phyloP scores from a whole-genome alignment of 2,797 vertebrate genomes.

The Platalea minor region DNA sequence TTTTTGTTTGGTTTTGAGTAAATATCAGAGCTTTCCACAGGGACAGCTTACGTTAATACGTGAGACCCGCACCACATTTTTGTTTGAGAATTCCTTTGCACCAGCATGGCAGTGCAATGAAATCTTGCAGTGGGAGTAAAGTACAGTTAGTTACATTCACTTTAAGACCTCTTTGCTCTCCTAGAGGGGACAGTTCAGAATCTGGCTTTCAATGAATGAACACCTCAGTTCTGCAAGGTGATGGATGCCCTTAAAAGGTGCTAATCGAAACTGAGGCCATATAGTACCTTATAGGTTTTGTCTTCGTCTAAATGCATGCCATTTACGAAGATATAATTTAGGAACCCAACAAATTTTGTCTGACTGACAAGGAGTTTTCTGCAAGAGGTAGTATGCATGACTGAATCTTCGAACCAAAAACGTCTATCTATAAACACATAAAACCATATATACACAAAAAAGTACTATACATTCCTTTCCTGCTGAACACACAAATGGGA shows the following conservation, averaged over 20 bases:
- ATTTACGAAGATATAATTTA: neutral
- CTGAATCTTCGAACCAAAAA: neutral
- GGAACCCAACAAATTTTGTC: neutral
- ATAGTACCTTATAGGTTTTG: neutral
- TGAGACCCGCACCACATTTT: neutral
- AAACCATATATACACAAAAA: neutral
- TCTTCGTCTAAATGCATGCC: neutral
- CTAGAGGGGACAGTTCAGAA: neutral
- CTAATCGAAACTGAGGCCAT: neutral
- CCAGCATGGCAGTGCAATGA: neutral
- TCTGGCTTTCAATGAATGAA: neutral
- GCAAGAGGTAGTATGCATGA: neutral
- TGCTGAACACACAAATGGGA: neutral
- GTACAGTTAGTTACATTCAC: neutral
- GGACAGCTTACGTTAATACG: neutral
- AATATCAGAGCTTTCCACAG: neutral
- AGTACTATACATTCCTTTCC: neutral
- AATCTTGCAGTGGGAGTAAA: neutral
- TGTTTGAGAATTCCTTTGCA: neutral
- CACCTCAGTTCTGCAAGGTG: neutral
- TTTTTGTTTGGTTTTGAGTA: neutral
- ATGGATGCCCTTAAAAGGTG: neutral
- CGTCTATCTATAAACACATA: neutral
- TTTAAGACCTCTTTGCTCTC: neutral
- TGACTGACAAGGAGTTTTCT: neutral